Evolutionary conservation across 2,113 vertebrate species (phyloP), one percentile per base, ranked within the genome.

Genomic region (Morone saxatilis): DNA sequence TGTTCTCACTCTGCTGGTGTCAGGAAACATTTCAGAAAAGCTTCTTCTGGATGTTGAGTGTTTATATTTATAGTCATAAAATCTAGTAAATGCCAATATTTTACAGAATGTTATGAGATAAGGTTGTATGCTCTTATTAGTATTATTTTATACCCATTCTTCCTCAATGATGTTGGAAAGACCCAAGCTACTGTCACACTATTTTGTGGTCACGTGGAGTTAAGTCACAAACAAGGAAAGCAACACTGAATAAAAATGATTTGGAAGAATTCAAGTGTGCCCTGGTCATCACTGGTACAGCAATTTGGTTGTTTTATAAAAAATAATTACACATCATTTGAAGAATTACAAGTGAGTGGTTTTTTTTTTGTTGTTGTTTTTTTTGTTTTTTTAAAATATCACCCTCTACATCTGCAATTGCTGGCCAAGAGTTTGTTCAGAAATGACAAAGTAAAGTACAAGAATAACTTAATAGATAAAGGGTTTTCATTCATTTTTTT

Each of bases 231-330:
- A 80, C 60, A 84, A 84, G 81, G 77, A 84, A 78, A 79, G 90
- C 43, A n/a, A 90, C 91, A 92, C 89, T 84, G 84, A 96, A 95
- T 95, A 95, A 96, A 89, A 94, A 92, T 41, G 5, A 91, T 93
- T 92, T 93, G 88, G 82, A 94, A 92, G 79, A 94, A 69, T 48
- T 22, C 0, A 51, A 22, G 7, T 60, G 54, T 86, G 13, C 7
- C n/a, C 57, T 81, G 48, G 51, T 74, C 10, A 14, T 83, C 14
- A 47, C 65, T 94, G 86, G 6, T 31, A 53, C 47, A 40, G 31
- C 7, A n/a, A 4, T 20, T 50, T 51, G 50, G 25, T 1, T 45
- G 38, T 43, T 45, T 43, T 57, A 16, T 67, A 6, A 45, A 45
- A 10, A 43, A 47, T 22, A 56, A n/a, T 25, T 11, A 1, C 7